Evolutionary conservation across 2,888 invertebrate genomes (phyloP).

Genomic region (Tenthredo amoena): DNA sequence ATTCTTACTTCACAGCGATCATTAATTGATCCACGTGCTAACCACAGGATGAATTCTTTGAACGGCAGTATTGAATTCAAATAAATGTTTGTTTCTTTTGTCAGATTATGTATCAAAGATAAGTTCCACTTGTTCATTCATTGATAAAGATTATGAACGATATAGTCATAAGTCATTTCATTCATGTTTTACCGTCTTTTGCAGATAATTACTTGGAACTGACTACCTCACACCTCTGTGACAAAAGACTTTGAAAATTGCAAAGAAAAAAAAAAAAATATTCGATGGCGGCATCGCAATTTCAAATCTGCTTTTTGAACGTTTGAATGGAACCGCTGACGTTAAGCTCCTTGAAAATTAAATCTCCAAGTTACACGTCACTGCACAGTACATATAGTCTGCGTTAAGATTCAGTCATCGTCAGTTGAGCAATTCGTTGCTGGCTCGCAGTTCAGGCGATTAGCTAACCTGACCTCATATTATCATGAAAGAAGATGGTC

Average conservation of each 20-base stretch:
- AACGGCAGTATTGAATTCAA: neutral
- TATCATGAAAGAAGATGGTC: neutral
- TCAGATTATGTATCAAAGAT: neutral
- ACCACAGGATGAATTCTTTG: neutral
- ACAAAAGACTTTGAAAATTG: neutral
- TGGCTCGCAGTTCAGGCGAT: neutral
- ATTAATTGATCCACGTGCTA: neutral
- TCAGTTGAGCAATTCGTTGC: neutral
- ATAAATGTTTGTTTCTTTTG: neutral
- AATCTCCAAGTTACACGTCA: neutral
- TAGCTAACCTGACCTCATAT: neutral
- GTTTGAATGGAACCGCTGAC: neutral
- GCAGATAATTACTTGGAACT: neutral
- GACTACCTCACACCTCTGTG: neutral
- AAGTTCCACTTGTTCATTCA: neutral
- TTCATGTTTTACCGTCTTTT: neutral
- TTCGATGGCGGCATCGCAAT: neutral
- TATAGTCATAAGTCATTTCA: neutral
- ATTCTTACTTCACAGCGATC: neutral
- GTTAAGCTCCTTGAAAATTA: neutral
- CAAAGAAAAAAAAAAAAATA: neutral
- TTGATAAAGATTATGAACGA: neutral
- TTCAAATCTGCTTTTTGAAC: neutral
- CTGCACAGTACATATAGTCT: neutral
- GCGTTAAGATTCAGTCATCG: neutral